Evolutionary conservation across 2,113 vertebrate species (phyloP).

Genomic region (Megalops atlanticus): DNA sequence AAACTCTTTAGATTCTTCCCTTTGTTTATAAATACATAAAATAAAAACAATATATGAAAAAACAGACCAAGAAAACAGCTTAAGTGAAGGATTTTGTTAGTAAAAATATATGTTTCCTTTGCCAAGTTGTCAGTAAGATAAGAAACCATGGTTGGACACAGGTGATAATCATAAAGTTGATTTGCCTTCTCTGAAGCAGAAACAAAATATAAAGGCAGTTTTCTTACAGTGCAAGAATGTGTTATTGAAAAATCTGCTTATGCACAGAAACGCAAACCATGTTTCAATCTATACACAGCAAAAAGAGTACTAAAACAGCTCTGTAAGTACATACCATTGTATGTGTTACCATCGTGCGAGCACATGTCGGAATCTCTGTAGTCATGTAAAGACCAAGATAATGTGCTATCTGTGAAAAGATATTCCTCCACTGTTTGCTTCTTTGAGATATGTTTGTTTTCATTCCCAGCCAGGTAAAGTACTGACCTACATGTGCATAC

Average conservation of each 20-base stretch:
- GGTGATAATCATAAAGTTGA: neutral
- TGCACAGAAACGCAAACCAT: neutral
- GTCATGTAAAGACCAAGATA: neutral
- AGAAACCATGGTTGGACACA: neutral
- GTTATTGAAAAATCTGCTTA: neutral
- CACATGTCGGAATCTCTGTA: neutral
- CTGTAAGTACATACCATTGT: neutral
- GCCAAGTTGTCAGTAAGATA: neutral
- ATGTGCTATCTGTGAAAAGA: neutral
- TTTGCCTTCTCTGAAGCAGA: neutral
- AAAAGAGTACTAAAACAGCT: neutral
- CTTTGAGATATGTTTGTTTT: neutral
- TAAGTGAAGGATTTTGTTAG: neutral
- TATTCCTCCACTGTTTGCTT: neutral
- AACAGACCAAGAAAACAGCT: neutral
- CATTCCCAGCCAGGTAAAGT: neutral
- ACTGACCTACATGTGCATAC: neutral
- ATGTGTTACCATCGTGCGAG: neutral
- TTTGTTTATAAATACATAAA: constrained; percentile 2
- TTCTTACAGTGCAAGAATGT: neutral
- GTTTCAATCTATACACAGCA: neutral
- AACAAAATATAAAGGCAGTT: constrained; percentile 12
- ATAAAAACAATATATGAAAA: neutral
- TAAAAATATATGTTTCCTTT: neutral
- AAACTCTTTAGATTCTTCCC: neutral